phyloP scores from a whole-genome alignment of 2,797 vertebrate genomes.

The Astyanax mexicanus region DNA sequence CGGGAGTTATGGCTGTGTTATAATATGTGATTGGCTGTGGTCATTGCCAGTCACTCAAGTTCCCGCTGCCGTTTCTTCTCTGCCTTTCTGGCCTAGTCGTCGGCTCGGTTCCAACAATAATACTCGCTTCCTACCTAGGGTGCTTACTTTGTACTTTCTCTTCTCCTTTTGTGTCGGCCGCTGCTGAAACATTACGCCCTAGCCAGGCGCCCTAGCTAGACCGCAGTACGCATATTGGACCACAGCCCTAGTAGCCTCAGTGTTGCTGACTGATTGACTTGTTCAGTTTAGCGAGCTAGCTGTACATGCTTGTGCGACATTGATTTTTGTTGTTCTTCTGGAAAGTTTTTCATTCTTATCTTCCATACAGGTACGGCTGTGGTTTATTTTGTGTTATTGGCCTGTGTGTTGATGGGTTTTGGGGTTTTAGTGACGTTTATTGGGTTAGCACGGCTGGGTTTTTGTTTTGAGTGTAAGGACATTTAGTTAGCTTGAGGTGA shows the following conservation, averaged over 20 bases:
- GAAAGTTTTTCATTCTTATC: not conserved
- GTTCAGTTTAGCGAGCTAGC: conserved; percentile 34
- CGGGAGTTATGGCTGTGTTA: too few relatives aligned
- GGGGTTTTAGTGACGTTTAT: not conserved
- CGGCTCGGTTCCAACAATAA: not conserved
- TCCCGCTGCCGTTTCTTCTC: conserved; percentile 9
- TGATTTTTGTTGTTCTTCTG: conserved; percentile 12
- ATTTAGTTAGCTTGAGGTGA: conserved; percentile 14
- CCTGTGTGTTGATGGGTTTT: not conserved
- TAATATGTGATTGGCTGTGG: conserved; percentile 52
- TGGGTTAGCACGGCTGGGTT: too few relatives aligned
- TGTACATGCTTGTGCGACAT: conserved; percentile 10
- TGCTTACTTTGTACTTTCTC: not conserved
- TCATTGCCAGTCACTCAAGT: conserved; percentile 43
- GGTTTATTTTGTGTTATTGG: not conserved
- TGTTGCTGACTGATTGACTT: conserved; percentile 30
- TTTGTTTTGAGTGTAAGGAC: too few relatives aligned
- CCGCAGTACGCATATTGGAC: not conserved
- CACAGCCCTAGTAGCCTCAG: conserved; percentile 3
- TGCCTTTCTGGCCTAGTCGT: not conserved
- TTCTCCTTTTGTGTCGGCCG: not conserved
- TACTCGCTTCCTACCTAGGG: not conserved
- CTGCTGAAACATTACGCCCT: not conserved
- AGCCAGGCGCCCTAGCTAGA: not conserved
- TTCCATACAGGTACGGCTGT: conserved; percentile 19